phyloP scores from a whole-genome alignment of 1,140 invertebrate genomes.

The Pectinophora gossypiella region DNA sequence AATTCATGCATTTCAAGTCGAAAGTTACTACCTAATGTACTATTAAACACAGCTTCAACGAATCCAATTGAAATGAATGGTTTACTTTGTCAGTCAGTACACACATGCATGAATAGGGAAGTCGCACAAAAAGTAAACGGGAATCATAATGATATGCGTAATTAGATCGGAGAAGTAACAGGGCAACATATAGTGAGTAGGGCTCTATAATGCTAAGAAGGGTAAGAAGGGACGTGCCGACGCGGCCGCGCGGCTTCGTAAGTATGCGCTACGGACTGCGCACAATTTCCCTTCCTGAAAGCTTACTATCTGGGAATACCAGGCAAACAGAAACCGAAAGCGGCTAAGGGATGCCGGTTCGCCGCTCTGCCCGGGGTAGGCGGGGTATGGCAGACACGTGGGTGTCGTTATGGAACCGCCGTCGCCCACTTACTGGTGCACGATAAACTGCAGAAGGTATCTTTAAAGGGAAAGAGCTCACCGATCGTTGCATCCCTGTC shows the following conservation, averaged over 20 bases:
- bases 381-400: slow-evolving; percentile 38
- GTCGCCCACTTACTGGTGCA: slow-evolving; percentile 45
- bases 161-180: slow-evolving; percentile 71
- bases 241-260: slow-evolving; percentile 10
- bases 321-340: slow-evolving; percentile 37
- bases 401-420: slow-evolving; percentile 60
- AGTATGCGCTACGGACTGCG: slow-evolving; percentile 26
- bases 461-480: background rate
- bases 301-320: slow-evolving; percentile 46
- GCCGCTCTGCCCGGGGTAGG: slow-evolving; percentile 21
- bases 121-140: slow-evolving; percentile 1
- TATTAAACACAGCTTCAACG: too few relatives aligned
- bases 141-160: slow-evolving; percentile 73
- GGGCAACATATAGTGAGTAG: slow-evolving; percentile 55
- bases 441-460: slow-evolving; percentile 35
- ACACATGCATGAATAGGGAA: background rate
- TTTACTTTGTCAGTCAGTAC: too few relatives aligned
- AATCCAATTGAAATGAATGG: too few relatives aligned
- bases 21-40: too few relatives aligned
- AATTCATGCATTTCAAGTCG: too few relatives aligned
- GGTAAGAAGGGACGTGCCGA: too few relatives aligned
- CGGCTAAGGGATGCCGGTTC: background rate
- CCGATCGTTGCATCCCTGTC: background rate
- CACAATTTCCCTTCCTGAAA: slow-evolving; percentile 64
- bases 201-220: background rate